Evolutionary conservation across 1,140 invertebrate species (phyloP), one percentile per base, ranked within the genome.

Genomic region (Prorops nasuta): DNA sequence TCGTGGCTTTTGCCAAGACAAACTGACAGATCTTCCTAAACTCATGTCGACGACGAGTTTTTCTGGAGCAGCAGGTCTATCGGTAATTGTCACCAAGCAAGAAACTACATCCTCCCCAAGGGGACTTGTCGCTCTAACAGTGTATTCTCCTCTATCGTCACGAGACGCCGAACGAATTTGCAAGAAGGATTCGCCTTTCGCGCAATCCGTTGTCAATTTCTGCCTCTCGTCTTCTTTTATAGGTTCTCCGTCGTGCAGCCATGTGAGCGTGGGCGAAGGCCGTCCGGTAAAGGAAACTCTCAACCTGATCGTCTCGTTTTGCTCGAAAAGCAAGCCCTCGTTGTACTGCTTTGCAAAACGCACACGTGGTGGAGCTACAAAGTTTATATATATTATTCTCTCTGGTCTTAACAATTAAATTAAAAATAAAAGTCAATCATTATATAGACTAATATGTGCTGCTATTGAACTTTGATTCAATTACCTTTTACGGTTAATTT

Each of bases 251-350:
- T 98, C 88, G 63, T 95, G 90, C 22, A 84, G 83, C 94, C 94
- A 98, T 34, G 85, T 86, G 0, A 94, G 82, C 3, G 77, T 79
- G 1, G 94, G 94, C 28, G 84, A 77, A 4, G 96, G 96, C 64
- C 89, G 85, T 7, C 94, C 95, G 21, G 90, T 91, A 45, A 96
- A 85, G 1, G 91, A 90, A 35, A 95, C 90, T 74, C 94, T 94
- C 2, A 98, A 68, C 41, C 89, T 85, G 21, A 97, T 83, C 2
- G 86, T 88, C 78, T 95, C 92, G 44, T 89, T 90, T 44, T 91
- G 87, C 71, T 94, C 91, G 61, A 92, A 94, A 20, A 94, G 83
- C 3, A 93, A 77, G 7, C 91, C 90, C 42, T 96, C 92, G 69
- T 92, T 90, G 60, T 92, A 92, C 42, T 90, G 85, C 20, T 88